Evolutionary conservation across 2,113 vertebrate species (phyloP), one percentile per base, ranked within the genome.

Genomic region (Raja brachyura): DNA sequence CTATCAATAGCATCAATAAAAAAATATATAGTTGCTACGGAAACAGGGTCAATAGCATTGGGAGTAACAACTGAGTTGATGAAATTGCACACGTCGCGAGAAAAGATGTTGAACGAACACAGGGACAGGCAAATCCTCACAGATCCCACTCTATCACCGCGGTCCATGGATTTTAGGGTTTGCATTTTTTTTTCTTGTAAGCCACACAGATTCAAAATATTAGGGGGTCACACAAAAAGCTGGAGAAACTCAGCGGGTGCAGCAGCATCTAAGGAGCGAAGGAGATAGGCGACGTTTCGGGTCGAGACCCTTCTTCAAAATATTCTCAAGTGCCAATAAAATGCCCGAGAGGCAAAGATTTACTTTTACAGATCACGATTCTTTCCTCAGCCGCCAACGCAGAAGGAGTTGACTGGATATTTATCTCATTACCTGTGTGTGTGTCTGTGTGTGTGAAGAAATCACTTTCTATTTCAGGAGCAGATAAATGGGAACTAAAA

Each of bases 1-100:
- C 66, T 56, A 13, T 39, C 28, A 73, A 93, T 54, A 88, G 93
- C 22, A 88, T 31, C 83, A 66, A 88, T 88, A 88, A 88, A 77
- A 88, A 88, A 77, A 88, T n/a, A n/a, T n/a, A 88, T 63, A 33
- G 83, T 66, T 88, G 59, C 83, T 88, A 28, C 8, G 83, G 28
- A 66, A 66, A 66, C 83, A 88, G n/a, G 61, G 83, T n/a, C 83
- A 31, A 66, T n/a, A 14, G 79, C 48, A 63, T 31, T 61, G 59
- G 59, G 22, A 25, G 0, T 8, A 86, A 88, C 28, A 88, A 31
- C 83, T n/a, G 9, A 88, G 59, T 31, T n/a, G 63, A n/a, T 66
- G 14, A n/a, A 88, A 86, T 16, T 31, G n/a, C 13, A 59, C 59
- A 63, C 59, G 10, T 88, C n/a, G 16, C n/a, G 59, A 3, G 81